Percentiles rank a stretch among this genome's conserved stretches.
Evolutionary conservation across 1,140 invertebrate species (phyloP).

Genomic region (Babylonia areolata): DNA sequence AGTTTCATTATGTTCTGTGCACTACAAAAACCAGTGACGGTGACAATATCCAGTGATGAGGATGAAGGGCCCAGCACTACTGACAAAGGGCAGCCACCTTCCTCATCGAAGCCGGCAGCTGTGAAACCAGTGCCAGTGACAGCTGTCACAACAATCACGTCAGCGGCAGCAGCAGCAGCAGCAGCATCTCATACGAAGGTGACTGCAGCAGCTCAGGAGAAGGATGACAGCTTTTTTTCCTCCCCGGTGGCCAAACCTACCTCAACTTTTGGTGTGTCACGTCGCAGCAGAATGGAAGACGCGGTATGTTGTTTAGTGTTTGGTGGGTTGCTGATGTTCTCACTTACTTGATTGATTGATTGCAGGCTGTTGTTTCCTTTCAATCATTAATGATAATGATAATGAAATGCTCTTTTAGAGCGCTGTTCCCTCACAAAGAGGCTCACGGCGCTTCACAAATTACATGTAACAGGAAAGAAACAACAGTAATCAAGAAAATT

Average conservation of each 20-base stretch:
- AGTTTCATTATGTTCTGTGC: too few relatives aligned
- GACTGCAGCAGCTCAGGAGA: slow-evolving; percentile 16
- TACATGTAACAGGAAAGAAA: too few relatives aligned
- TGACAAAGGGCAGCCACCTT: not conserved
- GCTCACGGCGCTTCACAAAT: too few relatives aligned
- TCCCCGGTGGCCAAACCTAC: not conserved
- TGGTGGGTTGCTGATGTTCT: too few relatives aligned
- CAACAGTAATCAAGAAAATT: too few relatives aligned
- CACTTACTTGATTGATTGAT: not conserved
- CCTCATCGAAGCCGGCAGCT: too few relatives aligned
- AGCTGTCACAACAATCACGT: not conserved
- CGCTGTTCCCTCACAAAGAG: too few relatives aligned
- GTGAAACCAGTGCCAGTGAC: not conserved
- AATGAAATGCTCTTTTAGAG: too few relatives aligned
- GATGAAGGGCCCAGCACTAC: slow-evolving; percentile 46
- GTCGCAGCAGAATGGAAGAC: slow-evolving; percentile 15
- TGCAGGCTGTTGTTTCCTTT: too few relatives aligned
- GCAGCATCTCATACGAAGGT: not conserved
- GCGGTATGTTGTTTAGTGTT: not conserved
- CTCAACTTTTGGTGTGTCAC: slow-evolving; percentile 25
- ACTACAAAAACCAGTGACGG: slow-evolving; percentile 49
- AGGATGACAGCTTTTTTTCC: slow-evolving; percentile 3
- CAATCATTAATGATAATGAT: too few relatives aligned
- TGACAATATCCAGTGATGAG: slow-evolving; percentile 65
- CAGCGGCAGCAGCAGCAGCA: not conserved